Evolutionary conservation across 2,888 invertebrate species (phyloP).

Genomic region (Polydrusus tereticollis): DNA sequence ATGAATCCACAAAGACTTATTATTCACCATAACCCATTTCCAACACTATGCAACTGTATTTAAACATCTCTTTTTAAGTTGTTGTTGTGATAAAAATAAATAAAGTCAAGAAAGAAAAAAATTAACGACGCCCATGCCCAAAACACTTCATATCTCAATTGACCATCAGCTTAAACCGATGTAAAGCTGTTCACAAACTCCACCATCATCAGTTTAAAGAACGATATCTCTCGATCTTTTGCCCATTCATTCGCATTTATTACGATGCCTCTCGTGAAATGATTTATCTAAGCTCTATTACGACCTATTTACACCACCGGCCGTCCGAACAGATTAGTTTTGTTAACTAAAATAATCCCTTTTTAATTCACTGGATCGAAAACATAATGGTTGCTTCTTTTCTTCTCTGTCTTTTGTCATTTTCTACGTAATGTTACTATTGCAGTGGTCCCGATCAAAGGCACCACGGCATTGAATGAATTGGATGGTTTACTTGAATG

Average conservation of each 20-base stretch:
- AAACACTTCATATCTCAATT: constrained; percentile 12
- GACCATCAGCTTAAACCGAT: not conserved
- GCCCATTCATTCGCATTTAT: constrained; percentile 46
- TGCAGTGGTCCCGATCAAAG: constrained; percentile 8
- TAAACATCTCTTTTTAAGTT: too few relatives aligned
- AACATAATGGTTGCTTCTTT: constrained; percentile 38
- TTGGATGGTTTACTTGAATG: not conserved
- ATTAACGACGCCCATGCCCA: not conserved
- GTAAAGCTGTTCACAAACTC: constrained; percentile 19
- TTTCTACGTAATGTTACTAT: constrained; percentile 21
- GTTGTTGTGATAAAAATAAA: too few relatives aligned
- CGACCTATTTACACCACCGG: constrained; percentile 63
- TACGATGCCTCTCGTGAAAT: constrained; percentile 46
- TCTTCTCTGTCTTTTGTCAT: not conserved
- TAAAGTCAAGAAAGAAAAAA: too few relatives aligned
- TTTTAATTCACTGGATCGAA: constrained; percentile 41
- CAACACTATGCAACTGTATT: too few relatives aligned
- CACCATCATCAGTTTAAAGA: constrained; percentile 12
- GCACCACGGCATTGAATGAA: not conserved
- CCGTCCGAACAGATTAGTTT: constrained; percentile 63
- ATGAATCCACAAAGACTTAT: too few relatives aligned
- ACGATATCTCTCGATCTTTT: constrained; percentile 38
- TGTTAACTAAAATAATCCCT: constrained; percentile 49
- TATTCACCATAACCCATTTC: too few relatives aligned
- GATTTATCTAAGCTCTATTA: constrained; percentile 57